phyloP scores from a whole-genome alignment of 2,113 vertebrate species.

The Muntiacus reevesi region DNA sequence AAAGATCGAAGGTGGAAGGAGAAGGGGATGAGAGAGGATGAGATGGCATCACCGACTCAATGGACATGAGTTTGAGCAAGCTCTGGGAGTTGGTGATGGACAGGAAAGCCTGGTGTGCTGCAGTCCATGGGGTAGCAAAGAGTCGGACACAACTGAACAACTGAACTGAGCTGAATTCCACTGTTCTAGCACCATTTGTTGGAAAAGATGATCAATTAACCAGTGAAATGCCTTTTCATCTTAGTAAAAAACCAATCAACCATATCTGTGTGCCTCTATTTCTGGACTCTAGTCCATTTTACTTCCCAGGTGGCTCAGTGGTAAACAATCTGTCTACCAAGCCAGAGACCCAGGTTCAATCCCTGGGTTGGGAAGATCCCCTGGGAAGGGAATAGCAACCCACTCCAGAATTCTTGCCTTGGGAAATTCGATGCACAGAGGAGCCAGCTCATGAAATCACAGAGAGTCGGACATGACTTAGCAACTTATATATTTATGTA shows the following conservation, averaged over 20 bases:
- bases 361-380: neutral
- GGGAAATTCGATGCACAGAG: neutral
- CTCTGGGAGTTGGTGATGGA: neutral
- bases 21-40: neutral
- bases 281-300: neutral
- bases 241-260: neutral
- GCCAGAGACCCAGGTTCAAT: neutral
- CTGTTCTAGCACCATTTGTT: neutral
- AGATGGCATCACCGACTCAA: neutral
- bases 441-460: neutral
- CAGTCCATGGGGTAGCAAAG: neutral
- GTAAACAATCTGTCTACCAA: neutral
- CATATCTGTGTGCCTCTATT: neutral
- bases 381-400: neutral
- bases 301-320: neutral
- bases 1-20: neutral
- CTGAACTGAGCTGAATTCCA: neutral
- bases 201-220: neutral
- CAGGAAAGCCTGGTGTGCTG: neutral
- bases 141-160: neutral
- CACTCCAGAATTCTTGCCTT: neutral
- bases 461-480: accelerated
- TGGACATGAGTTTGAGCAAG: neutral
- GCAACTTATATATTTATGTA: neutral
- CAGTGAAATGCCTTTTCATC: neutral